phyloP scores from a whole-genome alignment of 2,113 vertebrate species.

The Grallaria varia region DNA sequence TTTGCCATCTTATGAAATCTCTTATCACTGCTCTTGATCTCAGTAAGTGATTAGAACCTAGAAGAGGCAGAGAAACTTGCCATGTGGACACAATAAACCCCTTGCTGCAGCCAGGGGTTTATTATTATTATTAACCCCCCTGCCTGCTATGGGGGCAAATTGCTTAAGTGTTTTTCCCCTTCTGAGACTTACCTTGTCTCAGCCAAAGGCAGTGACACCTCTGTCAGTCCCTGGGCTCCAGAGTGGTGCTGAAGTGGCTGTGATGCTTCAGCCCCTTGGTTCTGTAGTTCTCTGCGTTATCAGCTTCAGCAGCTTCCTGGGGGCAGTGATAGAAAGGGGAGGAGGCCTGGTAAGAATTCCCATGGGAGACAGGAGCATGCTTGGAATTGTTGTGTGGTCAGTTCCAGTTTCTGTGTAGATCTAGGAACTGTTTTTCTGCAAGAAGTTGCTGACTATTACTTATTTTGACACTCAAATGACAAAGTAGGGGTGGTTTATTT shows the following conservation, averaged over 20 bases:
- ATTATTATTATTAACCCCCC: no score
- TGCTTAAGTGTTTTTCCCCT: background rate
- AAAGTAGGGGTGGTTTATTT: background rate
- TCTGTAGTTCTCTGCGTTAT: background rate
- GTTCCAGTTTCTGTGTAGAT: background rate
- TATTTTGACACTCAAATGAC: conserved; percentile 8
- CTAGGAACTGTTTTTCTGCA: background rate
- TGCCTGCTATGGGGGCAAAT: background rate
- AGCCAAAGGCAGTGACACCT: background rate
- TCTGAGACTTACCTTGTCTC: background rate
- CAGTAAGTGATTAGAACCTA: fast-evolving
- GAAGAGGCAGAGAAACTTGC: background rate
- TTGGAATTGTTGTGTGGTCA: background rate
- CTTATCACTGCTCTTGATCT: background rate
- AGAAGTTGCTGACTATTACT: background rate
- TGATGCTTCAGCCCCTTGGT: background rate
- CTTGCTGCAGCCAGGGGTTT: background rate
- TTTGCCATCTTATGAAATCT: background rate
- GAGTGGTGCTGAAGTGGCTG: background rate
- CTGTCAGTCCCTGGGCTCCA: background rate
- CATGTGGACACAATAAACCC: background rate
- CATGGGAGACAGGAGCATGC: background rate
- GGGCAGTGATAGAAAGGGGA: background rate
- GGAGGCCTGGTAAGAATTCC: background rate
- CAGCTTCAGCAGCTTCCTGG: background rate